phyloP scores from a whole-genome alignment of 1,140 invertebrate species.

The Diuraphis noxia region DNA sequence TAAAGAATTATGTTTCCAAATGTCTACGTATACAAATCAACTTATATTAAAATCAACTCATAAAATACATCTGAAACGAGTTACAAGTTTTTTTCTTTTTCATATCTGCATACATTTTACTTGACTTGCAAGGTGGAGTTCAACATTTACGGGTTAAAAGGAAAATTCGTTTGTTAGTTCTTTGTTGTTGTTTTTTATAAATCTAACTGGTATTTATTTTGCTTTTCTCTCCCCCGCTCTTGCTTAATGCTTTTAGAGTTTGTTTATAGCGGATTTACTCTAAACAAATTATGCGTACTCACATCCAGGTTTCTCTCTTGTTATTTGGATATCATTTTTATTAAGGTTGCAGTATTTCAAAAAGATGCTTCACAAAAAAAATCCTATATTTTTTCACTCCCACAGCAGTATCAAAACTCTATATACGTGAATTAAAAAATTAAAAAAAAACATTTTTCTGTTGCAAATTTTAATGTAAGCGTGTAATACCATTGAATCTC shows the following conservation, averaged over 20 bases:
- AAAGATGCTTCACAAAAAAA: not conserved
- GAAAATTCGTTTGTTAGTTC: conserved; percentile 23
- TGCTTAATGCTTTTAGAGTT: not conserved
- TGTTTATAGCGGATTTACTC: conserved; percentile 24
- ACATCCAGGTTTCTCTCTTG: not conserved
- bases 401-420: not conserved
- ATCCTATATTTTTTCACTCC: not conserved
- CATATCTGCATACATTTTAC: not conserved
- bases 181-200: conserved; percentile 17
- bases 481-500: not conserved
- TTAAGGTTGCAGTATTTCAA: not conserved
- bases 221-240: not conserved
- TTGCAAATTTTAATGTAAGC: not conserved
- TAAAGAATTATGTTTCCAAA: not conserved
- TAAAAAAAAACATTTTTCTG: not conserved
- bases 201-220: conserved; percentile 27
- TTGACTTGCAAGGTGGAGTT: not conserved
- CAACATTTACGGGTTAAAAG: conserved; percentile 1
- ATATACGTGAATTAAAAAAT: not conserved
- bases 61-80: conserved; percentile 22
- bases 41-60: conserved; percentile 14
- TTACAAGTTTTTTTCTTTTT: not conserved
- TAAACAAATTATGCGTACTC: conserved; percentile 23
- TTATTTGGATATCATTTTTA: not conserved
- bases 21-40: not conserved